Conservation (phyloP, 2,888 invertebrate species). For the Latrodectus hesperus region DNA sequence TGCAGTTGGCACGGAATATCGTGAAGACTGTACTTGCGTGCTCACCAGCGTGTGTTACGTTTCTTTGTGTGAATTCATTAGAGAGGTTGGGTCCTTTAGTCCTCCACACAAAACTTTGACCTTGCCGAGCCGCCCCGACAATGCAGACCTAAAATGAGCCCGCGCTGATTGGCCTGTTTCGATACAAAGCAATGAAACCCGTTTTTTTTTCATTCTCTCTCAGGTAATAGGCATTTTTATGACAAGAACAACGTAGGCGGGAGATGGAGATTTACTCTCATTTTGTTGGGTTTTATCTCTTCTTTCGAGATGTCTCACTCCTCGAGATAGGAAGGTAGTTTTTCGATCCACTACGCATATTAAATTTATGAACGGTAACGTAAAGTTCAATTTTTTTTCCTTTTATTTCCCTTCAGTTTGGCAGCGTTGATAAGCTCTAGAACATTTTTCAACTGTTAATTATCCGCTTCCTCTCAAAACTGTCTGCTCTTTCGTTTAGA, state of each 20-base stretch:
- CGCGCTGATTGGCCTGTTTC: conserved; percentile 46
- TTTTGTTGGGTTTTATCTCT: conserved; percentile 28
- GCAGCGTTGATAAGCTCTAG: neutral
- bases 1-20: conserved; percentile 45
- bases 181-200: conserved; percentile 47
- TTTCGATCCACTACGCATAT: neutral
- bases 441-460: neutral
- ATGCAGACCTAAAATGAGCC: conserved; percentile 45
- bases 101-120: conserved; percentile 25
- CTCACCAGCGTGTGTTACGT: conserved; percentile 7
- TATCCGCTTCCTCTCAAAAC: neutral
- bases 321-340: conserved; percentile 12
- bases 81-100: neutral
- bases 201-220: conserved; percentile 31
- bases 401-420: neutral
- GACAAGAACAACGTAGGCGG: conserved; percentile 41
- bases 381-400: neutral
- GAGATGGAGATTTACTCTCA: conserved; percentile 18
- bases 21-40: conserved; percentile 40
- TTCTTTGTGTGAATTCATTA: conserved; percentile 11
- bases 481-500: neutral
- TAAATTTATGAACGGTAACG: neutral
- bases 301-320: neutral
- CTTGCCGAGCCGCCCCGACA: conserved; percentile 50
- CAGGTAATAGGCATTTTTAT: conserved; percentile 35